Evolutionary conservation across 2,888 invertebrate genomes (phyloP).

Genomic region (Polymixis lichenea): DNA sequence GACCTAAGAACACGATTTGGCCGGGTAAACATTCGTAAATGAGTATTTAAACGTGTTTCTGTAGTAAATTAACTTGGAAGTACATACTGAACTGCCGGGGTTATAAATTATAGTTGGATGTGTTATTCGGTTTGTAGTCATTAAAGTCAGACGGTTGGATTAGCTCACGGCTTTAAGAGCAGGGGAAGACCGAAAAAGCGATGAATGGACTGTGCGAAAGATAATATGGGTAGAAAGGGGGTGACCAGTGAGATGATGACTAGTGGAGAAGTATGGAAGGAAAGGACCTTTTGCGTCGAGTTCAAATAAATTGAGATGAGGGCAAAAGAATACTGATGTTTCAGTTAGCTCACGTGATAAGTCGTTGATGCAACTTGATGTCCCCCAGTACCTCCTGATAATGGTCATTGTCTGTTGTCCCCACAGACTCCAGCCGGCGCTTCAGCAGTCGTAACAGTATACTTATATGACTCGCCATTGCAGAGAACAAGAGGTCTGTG

Average conservation of each 20-base stretch:
- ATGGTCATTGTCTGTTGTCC: constrained; percentile 75
- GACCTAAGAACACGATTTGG: constrained; percentile 47
- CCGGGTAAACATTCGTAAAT: constrained; percentile 51
- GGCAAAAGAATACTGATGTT: not conserved
- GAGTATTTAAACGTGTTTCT: constrained; percentile 48
- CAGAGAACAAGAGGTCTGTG: constrained; percentile 85
- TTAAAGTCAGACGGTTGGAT: not conserved
- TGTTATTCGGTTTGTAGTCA: constrained; percentile 12
- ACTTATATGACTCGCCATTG: constrained; percentile 86
- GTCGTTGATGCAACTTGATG: constrained; percentile 85
- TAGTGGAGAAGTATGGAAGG: not conserved
- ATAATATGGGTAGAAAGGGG: not conserved
- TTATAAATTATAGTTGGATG: constrained; percentile 14
- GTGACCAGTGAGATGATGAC: not conserved
- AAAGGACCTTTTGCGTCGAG: too few species aligned
- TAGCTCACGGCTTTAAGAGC: constrained; percentile 63
- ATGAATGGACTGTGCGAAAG: not conserved
- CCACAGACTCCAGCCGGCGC: constrained; percentile 77
- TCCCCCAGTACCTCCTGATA: constrained; percentile 80
- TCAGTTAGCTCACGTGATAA: constrained; percentile 77
- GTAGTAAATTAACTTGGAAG: constrained; percentile 33
- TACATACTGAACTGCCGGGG: constrained; percentile 11
- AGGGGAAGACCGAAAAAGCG: not conserved
- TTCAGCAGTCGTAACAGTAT: constrained; percentile 81
- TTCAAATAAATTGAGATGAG: too few species aligned